Conservation (phyloP, 1,140 invertebrate species). For the Alviniconcha marisindica region DNA sequence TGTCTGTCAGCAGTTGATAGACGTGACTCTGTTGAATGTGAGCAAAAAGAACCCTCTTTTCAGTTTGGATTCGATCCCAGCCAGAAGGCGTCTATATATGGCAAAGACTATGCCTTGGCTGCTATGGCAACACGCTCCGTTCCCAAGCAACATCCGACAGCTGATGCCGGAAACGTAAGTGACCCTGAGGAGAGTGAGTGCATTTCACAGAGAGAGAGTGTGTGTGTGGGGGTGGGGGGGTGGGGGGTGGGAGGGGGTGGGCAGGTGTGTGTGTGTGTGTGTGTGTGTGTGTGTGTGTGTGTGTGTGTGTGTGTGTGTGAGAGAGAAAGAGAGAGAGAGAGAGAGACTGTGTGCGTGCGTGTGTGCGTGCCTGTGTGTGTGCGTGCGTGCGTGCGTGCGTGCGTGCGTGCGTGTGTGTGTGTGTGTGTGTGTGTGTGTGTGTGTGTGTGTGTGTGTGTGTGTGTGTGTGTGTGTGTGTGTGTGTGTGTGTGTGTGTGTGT, state of each 20-base stretch:
- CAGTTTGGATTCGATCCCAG: conserved; percentile 59
- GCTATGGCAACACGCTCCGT: conserved; percentile 50
- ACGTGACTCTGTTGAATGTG: too few relatives aligned
- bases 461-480: too few relatives aligned
- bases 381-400: background rate
- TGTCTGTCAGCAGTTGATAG: too few relatives aligned
- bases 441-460: too few relatives aligned
- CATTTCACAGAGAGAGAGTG: too few relatives aligned
- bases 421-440: background rate
- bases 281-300: conserved; percentile 5
- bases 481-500: too few relatives aligned
- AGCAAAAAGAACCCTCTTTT: too few relatives aligned
- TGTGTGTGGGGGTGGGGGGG: too few relatives aligned
- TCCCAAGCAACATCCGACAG: conserved; percentile 48
- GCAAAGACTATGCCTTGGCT: conserved; percentile 59
- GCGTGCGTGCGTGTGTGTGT: background rate
- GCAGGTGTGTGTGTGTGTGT: too few relatives aligned
- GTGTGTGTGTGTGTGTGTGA: background rate
- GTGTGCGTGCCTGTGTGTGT: background rate
- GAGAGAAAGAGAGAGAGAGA: too few relatives aligned
- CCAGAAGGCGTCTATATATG: conserved; percentile 56
- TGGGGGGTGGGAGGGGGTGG: too few relatives aligned
- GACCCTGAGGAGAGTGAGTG: background rate
- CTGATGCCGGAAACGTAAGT: conserved; percentile 60
- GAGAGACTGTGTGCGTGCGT: too few relatives aligned